Conservation (phyloP, 2,888 invertebrate species). For the Dasypolia templi region DNA sequence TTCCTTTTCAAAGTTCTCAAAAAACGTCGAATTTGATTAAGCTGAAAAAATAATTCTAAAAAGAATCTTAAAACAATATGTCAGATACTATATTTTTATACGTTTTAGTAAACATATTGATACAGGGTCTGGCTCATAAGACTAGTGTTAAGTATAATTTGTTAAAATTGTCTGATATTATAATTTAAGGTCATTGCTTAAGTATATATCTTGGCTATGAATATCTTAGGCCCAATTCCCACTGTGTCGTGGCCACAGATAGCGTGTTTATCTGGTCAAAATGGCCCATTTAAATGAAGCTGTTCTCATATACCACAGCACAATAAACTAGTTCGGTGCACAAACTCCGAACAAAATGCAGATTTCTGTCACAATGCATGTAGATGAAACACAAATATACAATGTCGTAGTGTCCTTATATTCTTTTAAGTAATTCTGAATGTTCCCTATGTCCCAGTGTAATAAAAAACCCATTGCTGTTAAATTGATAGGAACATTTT, state of each 20-base stretch:
- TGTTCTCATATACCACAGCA: too few relatives aligned
- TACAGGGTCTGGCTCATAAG: conserved; percentile 37
- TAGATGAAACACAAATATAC: neutral
- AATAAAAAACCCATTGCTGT: conserved; percentile 16
- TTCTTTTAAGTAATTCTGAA: conserved; percentile 3
- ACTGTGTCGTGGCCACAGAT: neutral
- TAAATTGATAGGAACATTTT: too few relatives aligned
- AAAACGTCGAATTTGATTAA: neutral
- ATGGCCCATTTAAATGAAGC: neutral
- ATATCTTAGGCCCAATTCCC: neutral
- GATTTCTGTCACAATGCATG: too few relatives aligned
- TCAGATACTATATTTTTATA: conserved; percentile 28
- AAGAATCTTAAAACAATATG: conserved; percentile 15
- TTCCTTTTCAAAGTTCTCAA: neutral
- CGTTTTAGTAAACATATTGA: conserved; percentile 15
- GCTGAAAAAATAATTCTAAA: neutral
- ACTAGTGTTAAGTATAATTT: conserved; percentile 47
- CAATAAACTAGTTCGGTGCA: too few relatives aligned
- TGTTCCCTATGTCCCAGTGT: neutral
- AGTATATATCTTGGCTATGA: neutral
- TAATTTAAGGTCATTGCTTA: conserved; percentile 1
- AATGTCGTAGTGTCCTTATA: neutral
- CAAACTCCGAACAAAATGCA: too few relatives aligned
- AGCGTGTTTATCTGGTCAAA: too few relatives aligned
- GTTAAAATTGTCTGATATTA: conserved; percentile 20